Percentiles rank a stretch among this genome's conserved stretches.
These are phyloP conservation scores for Eupeodes latifasciatus DNA, from an alignment of 2,888 invertebrate genomes.

Conservation along the genomic window DNA sequence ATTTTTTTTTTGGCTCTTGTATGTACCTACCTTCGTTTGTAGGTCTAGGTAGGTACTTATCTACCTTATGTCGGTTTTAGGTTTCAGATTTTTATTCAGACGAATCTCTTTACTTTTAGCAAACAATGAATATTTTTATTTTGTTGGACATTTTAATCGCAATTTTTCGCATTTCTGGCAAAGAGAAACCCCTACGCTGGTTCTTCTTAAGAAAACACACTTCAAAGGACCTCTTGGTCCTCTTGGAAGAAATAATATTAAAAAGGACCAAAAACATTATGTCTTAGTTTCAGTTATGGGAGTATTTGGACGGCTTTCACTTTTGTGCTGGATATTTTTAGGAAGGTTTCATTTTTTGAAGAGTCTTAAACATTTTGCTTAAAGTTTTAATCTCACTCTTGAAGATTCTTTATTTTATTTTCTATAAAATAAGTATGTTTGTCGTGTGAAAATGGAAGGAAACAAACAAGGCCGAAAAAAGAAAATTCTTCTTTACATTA, in stretches of 20 bases:
- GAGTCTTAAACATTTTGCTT: background rate
- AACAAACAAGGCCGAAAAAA: background rate
- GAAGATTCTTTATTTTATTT: background rate
- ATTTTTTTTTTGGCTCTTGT: conserved; percentile 51
- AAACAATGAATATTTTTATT: conserved; percentile 38
- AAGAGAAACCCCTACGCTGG: background rate
- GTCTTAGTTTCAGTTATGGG: background rate
- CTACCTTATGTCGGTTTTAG: conserved; percentile 28
- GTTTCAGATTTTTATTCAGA: conserved; percentile 1
- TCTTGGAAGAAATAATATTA: background rate
- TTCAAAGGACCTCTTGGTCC: conserved; percentile 40
- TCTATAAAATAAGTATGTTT: too few species aligned
- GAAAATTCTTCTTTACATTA: conserved; percentile 23
- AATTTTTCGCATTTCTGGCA: conserved; percentile 19
- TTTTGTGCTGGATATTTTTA: background rate
- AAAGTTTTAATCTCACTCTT: conserved; percentile 28
- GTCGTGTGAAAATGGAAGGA: background rate
- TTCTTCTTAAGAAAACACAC: conserved; percentile 11
- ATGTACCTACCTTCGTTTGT: conserved; percentile 27
- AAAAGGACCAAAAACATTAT: background rate
- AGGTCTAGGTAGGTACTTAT: too few species aligned
- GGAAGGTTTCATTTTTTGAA: background rate
- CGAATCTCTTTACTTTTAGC: background rate
- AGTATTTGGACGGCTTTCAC: conserved; percentile 16
- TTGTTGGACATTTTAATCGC: background rate